phyloP scores from a whole-genome alignment of 2,888 invertebrate species.

The Sarcophaga caerulescens region DNA sequence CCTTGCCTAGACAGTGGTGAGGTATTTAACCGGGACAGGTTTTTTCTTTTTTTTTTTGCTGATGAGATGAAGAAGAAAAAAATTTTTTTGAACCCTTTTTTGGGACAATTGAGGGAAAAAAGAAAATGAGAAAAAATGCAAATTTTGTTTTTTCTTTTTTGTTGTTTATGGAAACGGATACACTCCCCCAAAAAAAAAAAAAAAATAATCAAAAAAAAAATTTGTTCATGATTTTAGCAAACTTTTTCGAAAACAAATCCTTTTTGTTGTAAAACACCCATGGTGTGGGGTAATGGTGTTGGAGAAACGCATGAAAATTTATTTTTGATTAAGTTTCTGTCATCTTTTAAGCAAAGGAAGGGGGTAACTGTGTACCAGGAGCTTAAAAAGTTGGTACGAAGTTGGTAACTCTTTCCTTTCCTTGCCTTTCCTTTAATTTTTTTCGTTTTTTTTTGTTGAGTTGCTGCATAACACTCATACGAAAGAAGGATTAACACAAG shows the following conservation, averaged over 20 bases:
- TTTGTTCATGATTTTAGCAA: slow-evolving; percentile 9
- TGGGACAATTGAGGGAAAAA: slow-evolving; percentile 38
- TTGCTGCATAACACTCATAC: neutral
- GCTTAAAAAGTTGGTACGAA: too few species aligned
- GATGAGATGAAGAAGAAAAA: slow-evolving; percentile 14
- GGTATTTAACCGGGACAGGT: slow-evolving; percentile 34
- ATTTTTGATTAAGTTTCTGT: slow-evolving; percentile 66
- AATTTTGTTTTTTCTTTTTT: slow-evolving; percentile 46
- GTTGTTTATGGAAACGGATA: slow-evolving; percentile 22
- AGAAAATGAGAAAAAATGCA: slow-evolving; percentile 45
- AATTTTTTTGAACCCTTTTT: slow-evolving; percentile 62
- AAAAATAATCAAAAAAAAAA: slow-evolving; percentile 20
- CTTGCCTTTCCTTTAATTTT: too few species aligned
- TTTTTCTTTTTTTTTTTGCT: neutral
- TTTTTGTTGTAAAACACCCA: neutral
- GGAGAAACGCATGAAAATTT: slow-evolving; percentile 43
- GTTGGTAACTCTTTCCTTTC: too few species aligned
- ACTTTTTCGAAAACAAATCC: slow-evolving; percentile 58
- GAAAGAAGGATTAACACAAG: slow-evolving; percentile 58
- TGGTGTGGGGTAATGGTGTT: neutral
- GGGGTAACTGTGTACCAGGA: neutral
- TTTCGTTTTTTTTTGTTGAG: too few species aligned
- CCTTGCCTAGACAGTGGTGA: slow-evolving; percentile 21
- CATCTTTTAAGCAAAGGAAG: slow-evolving; percentile 9
- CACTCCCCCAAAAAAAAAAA: neutral